A percentile compares a stretch with the other conserved stretches of the same genome.
phyloP scores from a whole-genome alignment of 2,113 vertebrate species.

The Triplophysa siluroides region DNA sequence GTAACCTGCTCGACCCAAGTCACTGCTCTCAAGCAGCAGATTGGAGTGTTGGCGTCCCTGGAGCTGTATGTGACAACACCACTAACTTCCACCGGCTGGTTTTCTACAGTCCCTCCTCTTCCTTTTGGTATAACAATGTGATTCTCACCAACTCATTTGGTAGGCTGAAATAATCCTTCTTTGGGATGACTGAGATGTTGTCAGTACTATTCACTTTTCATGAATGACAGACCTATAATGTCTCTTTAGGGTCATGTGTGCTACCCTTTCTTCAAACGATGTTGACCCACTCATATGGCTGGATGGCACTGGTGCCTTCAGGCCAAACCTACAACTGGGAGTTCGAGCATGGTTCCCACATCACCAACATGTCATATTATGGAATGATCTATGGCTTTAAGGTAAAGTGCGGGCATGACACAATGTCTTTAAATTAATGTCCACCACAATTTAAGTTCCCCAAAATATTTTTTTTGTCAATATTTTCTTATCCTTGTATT shows the following conservation, averaged over 20 bases:
- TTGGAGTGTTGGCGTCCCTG: conserved; percentile 81
- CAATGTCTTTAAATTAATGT: not conserved
- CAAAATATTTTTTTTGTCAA: no score
- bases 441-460: no score
- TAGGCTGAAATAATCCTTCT: conserved; percentile 44
- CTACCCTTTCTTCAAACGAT: conserved; percentile 43
- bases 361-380: conserved; percentile 78
- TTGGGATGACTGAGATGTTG: not conserved
- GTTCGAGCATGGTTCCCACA: conserved; percentile 68
- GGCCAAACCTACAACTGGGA: conserved; percentile 76
- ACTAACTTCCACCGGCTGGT: conserved; percentile 79
- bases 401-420: conserved; percentile 62
- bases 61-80: conserved; percentile 76
- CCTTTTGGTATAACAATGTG: conserved; percentile 72
- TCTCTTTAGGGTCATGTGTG: conserved; percentile 66
- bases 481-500: no score
- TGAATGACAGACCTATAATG: not conserved
- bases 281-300: conserved; percentile 77
- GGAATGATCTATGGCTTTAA: conserved; percentile 82
- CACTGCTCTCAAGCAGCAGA: conserved; percentile 71
- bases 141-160: conserved; percentile 78
- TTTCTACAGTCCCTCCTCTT: conserved; percentile 70
- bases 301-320: conserved; percentile 83
- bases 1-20: conserved; percentile 74
- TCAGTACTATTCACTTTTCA: not conserved